phyloP scores from a whole-genome alignment of 2,113 vertebrate genomes.

The Rhabdomys dilectus region DNA sequence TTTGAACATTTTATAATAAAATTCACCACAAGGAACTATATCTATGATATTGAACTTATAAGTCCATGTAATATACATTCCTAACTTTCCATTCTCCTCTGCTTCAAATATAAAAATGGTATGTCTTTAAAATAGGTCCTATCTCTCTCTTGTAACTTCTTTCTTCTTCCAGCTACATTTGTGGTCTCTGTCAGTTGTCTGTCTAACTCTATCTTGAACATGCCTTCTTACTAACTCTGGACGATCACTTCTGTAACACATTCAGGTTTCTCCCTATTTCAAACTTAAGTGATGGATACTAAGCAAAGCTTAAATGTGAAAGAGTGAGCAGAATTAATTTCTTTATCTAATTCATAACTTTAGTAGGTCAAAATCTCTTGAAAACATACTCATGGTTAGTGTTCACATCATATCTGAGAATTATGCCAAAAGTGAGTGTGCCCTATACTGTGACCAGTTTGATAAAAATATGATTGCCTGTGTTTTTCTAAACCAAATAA shows the following conservation, averaged over 20 bases:
- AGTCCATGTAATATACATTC: not conserved
- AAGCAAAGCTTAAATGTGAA: not conserved
- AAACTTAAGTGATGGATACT: not conserved
- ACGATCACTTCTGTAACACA: not conserved
- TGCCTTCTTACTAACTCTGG: not conserved
- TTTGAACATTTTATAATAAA: conserved; percentile 19
- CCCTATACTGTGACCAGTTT: not conserved
- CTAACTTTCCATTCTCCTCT: not conserved
- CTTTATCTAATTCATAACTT: not conserved
- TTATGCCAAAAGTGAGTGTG: not conserved
- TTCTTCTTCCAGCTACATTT: not conserved
- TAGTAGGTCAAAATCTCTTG: not conserved
- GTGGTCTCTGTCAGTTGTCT: not conserved
- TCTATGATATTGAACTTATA: not conserved
- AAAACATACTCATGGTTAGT: too few relatives aligned
- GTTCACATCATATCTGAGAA: not conserved
- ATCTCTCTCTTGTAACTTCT: not conserved
- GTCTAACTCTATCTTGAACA: not conserved
- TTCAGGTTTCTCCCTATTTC: not conserved
- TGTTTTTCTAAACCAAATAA: not conserved
- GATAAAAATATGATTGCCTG: not conserved
- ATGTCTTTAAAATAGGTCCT: not conserved
- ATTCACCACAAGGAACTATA: not conserved
- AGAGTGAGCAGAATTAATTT: not conserved
- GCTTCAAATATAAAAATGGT: not conserved